Conservation (phyloP, 2,888 invertebrate genomes). For the Micoletzkya japonica region DNA sequence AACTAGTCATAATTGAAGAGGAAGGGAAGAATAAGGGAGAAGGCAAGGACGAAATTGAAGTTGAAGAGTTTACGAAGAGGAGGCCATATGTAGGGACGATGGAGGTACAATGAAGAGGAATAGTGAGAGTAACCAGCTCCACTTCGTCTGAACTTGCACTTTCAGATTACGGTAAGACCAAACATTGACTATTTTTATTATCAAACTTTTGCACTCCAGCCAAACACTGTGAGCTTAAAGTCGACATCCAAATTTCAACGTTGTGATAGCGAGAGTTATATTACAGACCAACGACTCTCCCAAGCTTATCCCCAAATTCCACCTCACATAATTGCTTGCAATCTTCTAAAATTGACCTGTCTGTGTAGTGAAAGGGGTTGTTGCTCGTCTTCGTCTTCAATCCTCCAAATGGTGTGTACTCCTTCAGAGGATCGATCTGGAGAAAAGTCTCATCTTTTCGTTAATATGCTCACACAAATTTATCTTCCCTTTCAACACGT, state of each 20-base stretch:
- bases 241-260: background rate
- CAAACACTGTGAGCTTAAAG: background rate
- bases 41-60: slow-evolving; percentile 39
- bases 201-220: too few species aligned
- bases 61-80: slow-evolving; percentile 50
- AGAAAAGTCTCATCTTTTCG: background rate
- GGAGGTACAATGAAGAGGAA: slow-evolving; percentile 44
- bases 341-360: slow-evolving; percentile 36
- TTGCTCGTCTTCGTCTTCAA: slow-evolving; percentile 36
- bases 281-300: too few species aligned
- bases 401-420: slow-evolving; percentile 48
- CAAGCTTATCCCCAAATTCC: too few species aligned
- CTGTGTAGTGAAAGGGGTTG: slow-evolving; percentile 51
- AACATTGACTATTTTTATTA: background rate
- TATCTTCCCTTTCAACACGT: background rate
- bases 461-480: background rate
- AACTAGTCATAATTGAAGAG: slow-evolving; percentile 45
- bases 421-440: slow-evolving; percentile 38
- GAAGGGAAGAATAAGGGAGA: slow-evolving; percentile 27
- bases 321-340: too few species aligned
- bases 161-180: background rate
- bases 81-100: slow-evolving; percentile 57
- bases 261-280: too few species aligned
- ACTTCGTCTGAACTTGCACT: slow-evolving; percentile 33
- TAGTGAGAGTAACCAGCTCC: slow-evolving; percentile 57